These are phyloP conservation scores for Lepeophtheirus nordmannii DNA, from an alignment of 2,888 invertebrate genomes.

Conservation along the genomic window DNA sequence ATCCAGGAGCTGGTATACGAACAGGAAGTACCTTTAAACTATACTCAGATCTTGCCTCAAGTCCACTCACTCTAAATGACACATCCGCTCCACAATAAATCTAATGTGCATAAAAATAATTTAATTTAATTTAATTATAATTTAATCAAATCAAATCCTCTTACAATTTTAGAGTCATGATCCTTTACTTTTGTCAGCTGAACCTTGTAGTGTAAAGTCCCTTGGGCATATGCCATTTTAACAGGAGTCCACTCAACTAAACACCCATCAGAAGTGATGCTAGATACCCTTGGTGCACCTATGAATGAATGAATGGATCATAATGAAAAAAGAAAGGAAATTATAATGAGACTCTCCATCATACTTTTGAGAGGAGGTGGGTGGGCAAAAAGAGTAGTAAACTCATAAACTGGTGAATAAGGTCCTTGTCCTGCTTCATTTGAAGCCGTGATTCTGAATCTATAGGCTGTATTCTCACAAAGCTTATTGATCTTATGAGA, in stretches of 20 bases:
- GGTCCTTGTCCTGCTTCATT: slow-evolving; percentile 71
- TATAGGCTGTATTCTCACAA: slow-evolving; percentile 61
- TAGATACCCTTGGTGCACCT: slow-evolving; percentile 45
- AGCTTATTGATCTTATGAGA: slow-evolving; percentile 67
- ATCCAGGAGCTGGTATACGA: slow-evolving; percentile 35
- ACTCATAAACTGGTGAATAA: slow-evolving; percentile 53
- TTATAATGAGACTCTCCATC: background rate
- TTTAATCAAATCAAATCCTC: background rate
- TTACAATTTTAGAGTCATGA: slow-evolving; percentile 17
- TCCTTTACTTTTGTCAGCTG: slow-evolving; percentile 18
- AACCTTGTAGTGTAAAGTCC: slow-evolving; percentile 17
- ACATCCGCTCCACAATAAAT: slow-evolving; percentile 38
- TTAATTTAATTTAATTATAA: slow-evolving; percentile 8
- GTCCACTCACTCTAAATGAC: slow-evolving; percentile 43
- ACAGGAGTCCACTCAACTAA: slow-evolving; percentile 49
- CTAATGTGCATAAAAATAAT: slow-evolving; percentile 31
- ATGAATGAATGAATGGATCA: slow-evolving; percentile 26
- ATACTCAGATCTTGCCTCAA: slow-evolving; percentile 60
- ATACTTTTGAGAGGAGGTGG: slow-evolving; percentile 57
- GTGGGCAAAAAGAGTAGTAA: slow-evolving; percentile 58
- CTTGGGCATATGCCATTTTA: slow-evolving; percentile 38
- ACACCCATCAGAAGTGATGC: slow-evolving; percentile 43
- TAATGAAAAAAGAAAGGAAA: slow-evolving; percentile 22
- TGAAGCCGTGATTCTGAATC: slow-evolving; percentile 67
- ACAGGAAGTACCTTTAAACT: slow-evolving; percentile 60